phyloP scores from a whole-genome alignment of 2,797 vertebrate genomes.

The Cichlasoma orientale region DNA sequence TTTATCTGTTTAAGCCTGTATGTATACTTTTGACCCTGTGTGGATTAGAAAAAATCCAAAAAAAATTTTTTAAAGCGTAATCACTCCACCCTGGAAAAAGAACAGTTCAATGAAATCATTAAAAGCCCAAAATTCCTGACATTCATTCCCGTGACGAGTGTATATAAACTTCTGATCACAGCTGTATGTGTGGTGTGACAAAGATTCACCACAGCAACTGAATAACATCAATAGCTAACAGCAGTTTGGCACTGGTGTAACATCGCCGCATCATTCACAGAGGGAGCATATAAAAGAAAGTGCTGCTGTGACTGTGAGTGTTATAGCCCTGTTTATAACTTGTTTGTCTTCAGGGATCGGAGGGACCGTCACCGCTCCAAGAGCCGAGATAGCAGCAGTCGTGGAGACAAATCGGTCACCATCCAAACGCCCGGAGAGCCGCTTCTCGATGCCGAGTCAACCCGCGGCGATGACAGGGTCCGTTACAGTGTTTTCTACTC shows the following conservation, averaged over 20 bases:
- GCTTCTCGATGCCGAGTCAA: slow-evolving; percentile 91
- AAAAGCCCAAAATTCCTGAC: neutral
- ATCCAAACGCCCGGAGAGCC: slow-evolving; percentile 96
- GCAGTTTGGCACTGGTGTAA: neutral
- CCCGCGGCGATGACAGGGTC: slow-evolving; percentile 92
- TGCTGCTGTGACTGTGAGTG: neutral
- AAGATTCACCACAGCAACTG: neutral
- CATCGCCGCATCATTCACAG: neutral
- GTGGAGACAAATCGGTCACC: slow-evolving; percentile 94
- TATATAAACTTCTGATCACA: neutral
- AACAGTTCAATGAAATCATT: neutral
- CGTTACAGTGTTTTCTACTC: slow-evolving; percentile 30
- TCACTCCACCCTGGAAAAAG: neutral
- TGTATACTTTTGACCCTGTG: neutral
- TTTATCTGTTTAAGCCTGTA: neutral
- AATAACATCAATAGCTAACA: neutral
- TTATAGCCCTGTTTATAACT: neutral
- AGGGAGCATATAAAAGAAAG: neutral
- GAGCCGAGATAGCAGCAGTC: slow-evolving; percentile 88
- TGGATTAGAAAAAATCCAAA: neutral
- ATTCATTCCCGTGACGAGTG: neutral
- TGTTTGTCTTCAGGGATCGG: slow-evolving; percentile 82
- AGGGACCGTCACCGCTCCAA: slow-evolving; percentile 94
- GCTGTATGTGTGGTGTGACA: neutral
- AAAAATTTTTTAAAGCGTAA: neutral